These are phyloP conservation scores for Corella eumyota DNA, from an alignment of 23 tunicate species.

Conservation along the genomic window DNA sequence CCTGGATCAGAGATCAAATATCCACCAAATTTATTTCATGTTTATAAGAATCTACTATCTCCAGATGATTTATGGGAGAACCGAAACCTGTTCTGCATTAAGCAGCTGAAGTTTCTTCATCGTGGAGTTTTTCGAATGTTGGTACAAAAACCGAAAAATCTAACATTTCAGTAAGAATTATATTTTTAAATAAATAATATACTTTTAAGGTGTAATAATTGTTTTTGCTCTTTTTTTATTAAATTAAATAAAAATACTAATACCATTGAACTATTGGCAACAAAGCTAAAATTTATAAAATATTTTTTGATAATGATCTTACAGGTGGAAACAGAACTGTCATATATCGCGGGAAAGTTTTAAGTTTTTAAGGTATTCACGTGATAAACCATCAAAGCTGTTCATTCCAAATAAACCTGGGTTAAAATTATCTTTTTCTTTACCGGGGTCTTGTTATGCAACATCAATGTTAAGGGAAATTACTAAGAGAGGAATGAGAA, in stretches of 20 bases:
- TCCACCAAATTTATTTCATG: constrained; percentile 31
- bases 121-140: constrained; percentile 51
- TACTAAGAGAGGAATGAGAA: constrained; percentile 22
- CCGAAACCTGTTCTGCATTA: constrained; percentile 66
- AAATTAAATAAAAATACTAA: too few relatives aligned
- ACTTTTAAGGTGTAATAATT: too few relatives aligned
- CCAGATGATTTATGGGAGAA: constrained; percentile 1
- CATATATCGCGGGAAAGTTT: too few relatives aligned
- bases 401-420: not conserved
- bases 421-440: constrained; percentile 16
- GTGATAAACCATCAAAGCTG: not conserved
- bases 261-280: too few relatives aligned
- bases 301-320: too few relatives aligned
- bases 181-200: not conserved
- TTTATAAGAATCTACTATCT: constrained; percentile 13
- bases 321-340: too few relatives aligned
- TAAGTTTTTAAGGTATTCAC: too few relatives aligned
- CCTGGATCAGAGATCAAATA: constrained; percentile 49
- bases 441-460: constrained; percentile 37
- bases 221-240: too few relatives aligned
- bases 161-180: constrained; percentile 16
- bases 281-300: too few relatives aligned
- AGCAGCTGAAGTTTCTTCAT: constrained; percentile 21
- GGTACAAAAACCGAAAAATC: constrained; percentile 29
- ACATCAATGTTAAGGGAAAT: constrained; percentile 23